phyloP scores from a whole-genome alignment of 2,113 vertebrate species.

The Oreochromis aureus region DNA sequence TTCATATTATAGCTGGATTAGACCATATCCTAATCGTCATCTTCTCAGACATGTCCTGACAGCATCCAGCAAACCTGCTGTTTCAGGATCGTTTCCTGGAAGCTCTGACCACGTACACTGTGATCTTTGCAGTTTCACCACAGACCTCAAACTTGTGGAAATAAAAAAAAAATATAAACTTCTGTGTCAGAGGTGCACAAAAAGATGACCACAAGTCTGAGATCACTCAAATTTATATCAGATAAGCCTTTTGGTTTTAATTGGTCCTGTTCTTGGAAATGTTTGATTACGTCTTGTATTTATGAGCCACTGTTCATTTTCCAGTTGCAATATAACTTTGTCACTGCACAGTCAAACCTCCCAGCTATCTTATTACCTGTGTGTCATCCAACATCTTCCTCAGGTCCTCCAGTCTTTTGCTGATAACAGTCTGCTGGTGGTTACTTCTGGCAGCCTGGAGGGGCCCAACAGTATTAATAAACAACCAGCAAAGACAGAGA shows the following conservation, averaged over 20 bases:
- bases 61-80: neutral
- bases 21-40: neutral
- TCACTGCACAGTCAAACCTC: neutral
- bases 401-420: constrained; percentile 27
- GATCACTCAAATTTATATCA: neutral
- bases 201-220: neutral
- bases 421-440: constrained; percentile 30
- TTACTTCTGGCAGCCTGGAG: constrained; percentile 31
- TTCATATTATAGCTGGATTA: neutral
- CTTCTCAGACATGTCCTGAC: neutral
- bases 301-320: neutral
- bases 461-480: neutral
- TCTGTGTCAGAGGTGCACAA: neutral
- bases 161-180: neutral
- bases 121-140: neutral
- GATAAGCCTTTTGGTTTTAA: neutral
- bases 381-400: neutral
- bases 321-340: neutral
- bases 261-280: neutral
- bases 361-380: neutral
- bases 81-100: neutral
- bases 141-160: neutral
- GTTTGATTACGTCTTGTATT: neutral
- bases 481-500: neutral
- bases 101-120: neutral